A percentile compares a stretch with the other conserved stretches of the same genome.
Evolutionary conservation across 92 coral and sea anemone genomes (phyloP).

Genomic region (Porites evermanni): DNA sequence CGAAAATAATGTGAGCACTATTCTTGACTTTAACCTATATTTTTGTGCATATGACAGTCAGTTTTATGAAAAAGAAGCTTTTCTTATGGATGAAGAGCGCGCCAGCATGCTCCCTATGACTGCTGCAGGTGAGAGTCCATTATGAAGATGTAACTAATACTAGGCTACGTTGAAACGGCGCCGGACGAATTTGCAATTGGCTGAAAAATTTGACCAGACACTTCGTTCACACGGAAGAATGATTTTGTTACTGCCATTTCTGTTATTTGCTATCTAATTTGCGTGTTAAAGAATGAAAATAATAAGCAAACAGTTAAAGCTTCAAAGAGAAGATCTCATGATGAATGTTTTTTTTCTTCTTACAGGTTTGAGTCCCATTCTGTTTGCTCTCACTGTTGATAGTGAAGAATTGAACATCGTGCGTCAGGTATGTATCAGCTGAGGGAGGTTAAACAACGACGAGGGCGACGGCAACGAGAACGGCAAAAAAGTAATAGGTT

Average conservation of each 20-base stretch:
- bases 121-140: constrained; percentile 81
- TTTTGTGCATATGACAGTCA: constrained; percentile 51
- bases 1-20: too few species aligned
- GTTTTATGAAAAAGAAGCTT: constrained; percentile 88
- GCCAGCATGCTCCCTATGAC: constrained; percentile 99
- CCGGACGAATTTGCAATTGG: too few species aligned
- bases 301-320: neutral
- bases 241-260: too few species aligned
- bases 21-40: neutral
- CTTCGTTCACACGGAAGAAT: too few species aligned
- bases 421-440: constrained; percentile 66
- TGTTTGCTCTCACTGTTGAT: constrained; percentile 96
- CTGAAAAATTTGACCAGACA: too few species aligned
- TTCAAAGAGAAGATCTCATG: neutral
- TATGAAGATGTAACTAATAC: too few species aligned
- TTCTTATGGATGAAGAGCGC: constrained; percentile 93
- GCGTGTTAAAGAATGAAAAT: neutral
- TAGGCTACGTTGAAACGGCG: too few species aligned
- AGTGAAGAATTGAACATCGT: constrained; percentile 86
- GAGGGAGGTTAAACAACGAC: neutral
- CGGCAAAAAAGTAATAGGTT: too few species aligned
- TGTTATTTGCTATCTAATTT: too few species aligned
- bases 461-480: too few species aligned
- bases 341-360: constrained; percentile 3
- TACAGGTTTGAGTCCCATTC: constrained; percentile 89